phyloP scores from a whole-genome alignment of 2,797 vertebrate species.

The Borostomias antarcticus region DNA sequence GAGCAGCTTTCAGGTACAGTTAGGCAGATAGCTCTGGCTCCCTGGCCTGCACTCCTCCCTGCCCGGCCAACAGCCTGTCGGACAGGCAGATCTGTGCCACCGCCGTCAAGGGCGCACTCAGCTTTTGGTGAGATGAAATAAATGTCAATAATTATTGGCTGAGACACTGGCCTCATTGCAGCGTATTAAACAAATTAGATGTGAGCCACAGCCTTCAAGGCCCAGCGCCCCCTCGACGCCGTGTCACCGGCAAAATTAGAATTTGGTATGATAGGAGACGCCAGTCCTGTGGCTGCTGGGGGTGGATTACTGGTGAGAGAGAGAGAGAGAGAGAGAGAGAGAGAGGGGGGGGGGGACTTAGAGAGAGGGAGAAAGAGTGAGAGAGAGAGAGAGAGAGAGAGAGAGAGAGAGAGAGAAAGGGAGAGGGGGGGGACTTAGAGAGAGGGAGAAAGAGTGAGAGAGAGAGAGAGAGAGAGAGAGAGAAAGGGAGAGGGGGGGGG shows the following conservation, averaged over 20 bases:
- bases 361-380: not conserved
- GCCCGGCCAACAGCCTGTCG: not conserved
- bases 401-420: constrained; percentile 3
- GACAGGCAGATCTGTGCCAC: not conserved
- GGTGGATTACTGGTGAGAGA: not conserved
- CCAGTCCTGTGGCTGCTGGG: not conserved
- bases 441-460: not conserved
- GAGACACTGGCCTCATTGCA: constrained; percentile 15
- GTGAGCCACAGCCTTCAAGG: constrained; percentile 19
- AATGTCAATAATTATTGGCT: constrained; percentile 26
- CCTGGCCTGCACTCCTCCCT: no score
- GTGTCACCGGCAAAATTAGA: constrained; percentile 3
- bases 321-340: constrained; percentile 1
- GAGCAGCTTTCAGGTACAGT: no score
- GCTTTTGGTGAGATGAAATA: not conserved
- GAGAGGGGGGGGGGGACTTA: not conserved
- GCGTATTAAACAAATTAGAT: constrained; percentile 30
- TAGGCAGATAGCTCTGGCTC: no score
- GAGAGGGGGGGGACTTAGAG: constrained; percentile 1
- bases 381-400: not conserved
- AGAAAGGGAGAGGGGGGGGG: not conserved
- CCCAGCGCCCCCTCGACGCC: not conserved
- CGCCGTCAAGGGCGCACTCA: constrained; percentile 1
- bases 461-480: not conserved
- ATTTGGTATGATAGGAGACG: not conserved